A percentile compares a stretch with the other conserved stretches of the same genome.
These are phyloP conservation scores for Pollimyrus isidori DNA, from an alignment of 2,113 vertebrate genomes.

Conservation along the genomic window DNA sequence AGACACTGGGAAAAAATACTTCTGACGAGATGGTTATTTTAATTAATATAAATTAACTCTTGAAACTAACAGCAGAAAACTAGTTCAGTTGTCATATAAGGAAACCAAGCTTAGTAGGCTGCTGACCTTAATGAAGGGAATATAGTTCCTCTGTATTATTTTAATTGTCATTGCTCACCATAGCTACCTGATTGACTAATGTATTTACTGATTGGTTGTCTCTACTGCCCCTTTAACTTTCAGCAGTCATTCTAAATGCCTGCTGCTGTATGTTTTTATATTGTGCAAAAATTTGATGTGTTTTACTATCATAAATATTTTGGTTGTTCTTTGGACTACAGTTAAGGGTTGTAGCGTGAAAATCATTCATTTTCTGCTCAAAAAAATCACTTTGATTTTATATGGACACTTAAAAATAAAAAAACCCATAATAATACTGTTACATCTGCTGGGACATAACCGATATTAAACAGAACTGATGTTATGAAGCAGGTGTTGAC, in stretches of 20 bases:
- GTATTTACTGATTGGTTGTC: background rate
- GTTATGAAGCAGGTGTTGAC: background rate
- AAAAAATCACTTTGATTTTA: background rate
- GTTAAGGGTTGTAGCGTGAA: background rate
- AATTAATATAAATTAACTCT: background rate
- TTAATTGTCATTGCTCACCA: background rate
- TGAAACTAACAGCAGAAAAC: background rate
- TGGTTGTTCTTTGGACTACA: background rate
- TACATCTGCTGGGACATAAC: background rate
- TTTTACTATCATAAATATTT: background rate
- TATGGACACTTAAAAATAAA: background rate
- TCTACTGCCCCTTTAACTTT: background rate
- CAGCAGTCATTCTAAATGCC: background rate
- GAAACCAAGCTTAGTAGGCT: background rate
- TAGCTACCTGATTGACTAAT: background rate
- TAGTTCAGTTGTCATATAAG: background rate
- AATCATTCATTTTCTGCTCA: background rate
- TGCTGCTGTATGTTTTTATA: background rate
- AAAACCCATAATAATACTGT: background rate
- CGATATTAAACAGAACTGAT: background rate
- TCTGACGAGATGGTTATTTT: background rate
- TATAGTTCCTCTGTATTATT: background rate
- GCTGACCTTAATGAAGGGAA: background rate
- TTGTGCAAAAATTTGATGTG: background rate
- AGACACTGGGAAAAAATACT: background rate